Conservation (phyloP, 2,888 invertebrate genomes). For the Conchocele bisecta region DNA sequence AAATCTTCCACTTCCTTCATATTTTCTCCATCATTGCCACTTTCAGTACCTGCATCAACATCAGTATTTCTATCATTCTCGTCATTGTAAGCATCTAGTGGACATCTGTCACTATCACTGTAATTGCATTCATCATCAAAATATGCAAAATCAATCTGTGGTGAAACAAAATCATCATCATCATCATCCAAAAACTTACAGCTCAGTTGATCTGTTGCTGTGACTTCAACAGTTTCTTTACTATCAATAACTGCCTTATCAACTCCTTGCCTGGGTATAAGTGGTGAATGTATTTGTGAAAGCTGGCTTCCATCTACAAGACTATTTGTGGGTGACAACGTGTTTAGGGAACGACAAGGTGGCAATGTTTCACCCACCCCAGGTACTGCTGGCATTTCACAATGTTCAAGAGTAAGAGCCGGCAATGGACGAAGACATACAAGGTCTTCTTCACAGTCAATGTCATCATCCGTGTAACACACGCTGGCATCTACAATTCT, state of each 20-base stretch:
- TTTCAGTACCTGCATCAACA: neutral
- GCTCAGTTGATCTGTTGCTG: conserved; percentile 5
- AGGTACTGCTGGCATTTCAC: too few species aligned
- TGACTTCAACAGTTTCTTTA: neutral
- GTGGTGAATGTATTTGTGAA: conserved; percentile 12
- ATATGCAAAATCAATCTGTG: conserved; percentile 18
- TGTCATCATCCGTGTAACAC: neutral
- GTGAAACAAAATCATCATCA: conserved; percentile 22
- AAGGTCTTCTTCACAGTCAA: neutral
- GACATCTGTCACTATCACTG: neutral
- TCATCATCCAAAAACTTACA: conserved; percentile 41
- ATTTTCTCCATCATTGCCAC: neutral
- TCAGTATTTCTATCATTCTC: neutral
- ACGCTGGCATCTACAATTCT: neutral
- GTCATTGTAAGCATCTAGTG: neutral
- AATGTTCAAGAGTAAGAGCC: too few species aligned
- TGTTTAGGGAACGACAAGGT: too few species aligned
- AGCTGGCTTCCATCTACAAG: neutral
- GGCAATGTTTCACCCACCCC: too few species aligned
- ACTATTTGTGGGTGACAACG: too few species aligned
- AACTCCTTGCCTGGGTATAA: neutral
- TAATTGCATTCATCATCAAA: neutral
- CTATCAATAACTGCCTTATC: neutral
- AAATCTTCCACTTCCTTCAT: neutral
- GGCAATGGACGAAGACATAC: too few species aligned